Base-by-base conservation (phyloP, 2,113 vertebrate species). In the Platycercus adscitus region DNA sequence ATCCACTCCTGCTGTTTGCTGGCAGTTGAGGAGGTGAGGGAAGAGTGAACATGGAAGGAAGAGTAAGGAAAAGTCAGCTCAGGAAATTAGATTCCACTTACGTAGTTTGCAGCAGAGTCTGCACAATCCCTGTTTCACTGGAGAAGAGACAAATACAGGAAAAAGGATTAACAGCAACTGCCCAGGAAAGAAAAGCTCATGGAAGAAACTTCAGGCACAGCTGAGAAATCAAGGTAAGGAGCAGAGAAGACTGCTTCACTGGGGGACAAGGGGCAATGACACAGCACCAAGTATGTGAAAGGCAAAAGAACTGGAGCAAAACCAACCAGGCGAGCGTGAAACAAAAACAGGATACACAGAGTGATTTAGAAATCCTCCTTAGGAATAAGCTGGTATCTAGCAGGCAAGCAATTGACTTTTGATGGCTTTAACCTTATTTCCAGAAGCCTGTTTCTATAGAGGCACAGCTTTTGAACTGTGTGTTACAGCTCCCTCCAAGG, bases 201-300 rank as follows among this genome's bases (percentile, higher is more conserved):
- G 49, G 44, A 76, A 89, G 17, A 85, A 89, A 50, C 31, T 69
- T 66, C 52, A 76, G 46, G 17, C 37, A 81, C 46, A 81, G 71
- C n/a, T 68, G 52, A 93, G 49, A 82, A 88, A 46, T 6, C 8
- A 79, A 56, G 39, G 70, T 60, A 75, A 81, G 56, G 39, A 89
- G 35, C 33, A 87, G 55, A 18, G 19, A 63, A 53, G 58, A 72
- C 1, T 0, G 5, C 33, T 63, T 82, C 71, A 66, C 43, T 41
- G 11, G 37, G 66, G 64, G n/a, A 80, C 58, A 85, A 29, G n/a
- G 33, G 12, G 49, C 0, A 0, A 68, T 2, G 3, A 70, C 0
- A 87, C 68, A 71, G 50, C 68, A 89, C 37, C 55, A 83, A 72
- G 37, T 35, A 24, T 29, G 52, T 46, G 55, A 90, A 82, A 86